Evolutionary conservation across 2,113 vertebrate genomes (phyloP).

Genomic region (Ahaetulla prasina): DNA sequence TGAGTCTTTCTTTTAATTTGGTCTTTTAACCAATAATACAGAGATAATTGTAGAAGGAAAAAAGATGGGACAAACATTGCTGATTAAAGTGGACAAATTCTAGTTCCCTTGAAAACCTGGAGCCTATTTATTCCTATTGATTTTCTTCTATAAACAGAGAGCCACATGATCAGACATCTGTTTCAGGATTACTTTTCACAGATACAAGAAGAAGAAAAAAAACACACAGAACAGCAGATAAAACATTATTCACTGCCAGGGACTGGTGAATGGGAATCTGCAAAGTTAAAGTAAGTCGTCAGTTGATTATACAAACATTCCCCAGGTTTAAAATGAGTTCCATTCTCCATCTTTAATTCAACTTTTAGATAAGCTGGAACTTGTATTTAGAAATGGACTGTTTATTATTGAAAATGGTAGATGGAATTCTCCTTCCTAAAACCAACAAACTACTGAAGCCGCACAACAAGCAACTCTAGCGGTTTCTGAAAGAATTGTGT

Average conservation of each 20-base stretch:
- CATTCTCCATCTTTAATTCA: neutral
- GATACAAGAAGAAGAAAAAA: neutral
- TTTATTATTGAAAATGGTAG: neutral
- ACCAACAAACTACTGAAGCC: neutral
- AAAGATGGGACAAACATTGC: neutral
- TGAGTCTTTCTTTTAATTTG: neutral
- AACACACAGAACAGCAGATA: neutral
- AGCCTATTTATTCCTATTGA: neutral
- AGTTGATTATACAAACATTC: neutral
- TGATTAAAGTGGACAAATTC: neutral
- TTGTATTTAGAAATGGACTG: neutral
- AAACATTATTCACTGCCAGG: neutral
- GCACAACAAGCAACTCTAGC: neutral
- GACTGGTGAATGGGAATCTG: neutral
- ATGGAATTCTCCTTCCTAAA: neutral
- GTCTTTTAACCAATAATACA: fast-evolving
- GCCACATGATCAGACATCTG: neutral
- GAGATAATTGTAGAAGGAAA: neutral
- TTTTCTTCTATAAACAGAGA: neutral
- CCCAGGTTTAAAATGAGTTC: neutral
- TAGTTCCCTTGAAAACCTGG: neutral
- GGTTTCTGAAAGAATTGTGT: neutral
- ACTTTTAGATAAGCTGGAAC: neutral
- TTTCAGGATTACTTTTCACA: neutral
- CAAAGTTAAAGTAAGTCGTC: neutral